Conservation (phyloP, 2,113 vertebrate genomes). For the Meriones unguiculatus region DNA sequence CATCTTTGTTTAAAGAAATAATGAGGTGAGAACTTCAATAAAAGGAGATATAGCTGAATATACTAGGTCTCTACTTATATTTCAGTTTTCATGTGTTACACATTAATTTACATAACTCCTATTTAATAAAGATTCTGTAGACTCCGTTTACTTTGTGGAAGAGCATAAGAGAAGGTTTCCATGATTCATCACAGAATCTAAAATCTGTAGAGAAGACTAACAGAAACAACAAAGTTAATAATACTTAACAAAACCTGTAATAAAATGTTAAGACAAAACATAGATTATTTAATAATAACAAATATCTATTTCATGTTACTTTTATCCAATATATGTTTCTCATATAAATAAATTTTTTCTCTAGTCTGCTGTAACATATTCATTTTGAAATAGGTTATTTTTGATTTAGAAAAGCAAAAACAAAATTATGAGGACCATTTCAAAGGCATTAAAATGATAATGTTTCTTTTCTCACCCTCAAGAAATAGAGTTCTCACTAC, state of each 20-base stretch:
- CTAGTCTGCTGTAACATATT: neutral
- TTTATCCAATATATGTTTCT: neutral
- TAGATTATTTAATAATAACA: neutral
- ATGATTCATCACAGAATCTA: neutral
- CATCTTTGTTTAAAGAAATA: slow-evolving; percentile 12
- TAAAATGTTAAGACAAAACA: neutral
- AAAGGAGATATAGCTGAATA: neutral
- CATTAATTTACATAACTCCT: neutral
- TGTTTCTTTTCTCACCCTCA: neutral
- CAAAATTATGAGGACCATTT: neutral
- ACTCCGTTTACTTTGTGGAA: neutral
- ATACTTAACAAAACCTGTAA: neutral
- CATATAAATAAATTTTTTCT: neutral
- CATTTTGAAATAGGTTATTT: neutral
- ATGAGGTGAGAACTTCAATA: neutral
- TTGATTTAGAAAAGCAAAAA: slow-evolving; percentile 7
- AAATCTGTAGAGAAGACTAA: neutral
- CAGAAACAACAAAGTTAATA: neutral
- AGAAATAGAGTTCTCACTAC: neutral
- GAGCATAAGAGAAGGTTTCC: neutral
- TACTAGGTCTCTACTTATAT: neutral
- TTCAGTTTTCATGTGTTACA: neutral
- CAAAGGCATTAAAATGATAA: neutral
- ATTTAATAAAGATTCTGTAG: neutral
- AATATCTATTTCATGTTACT: neutral